Evolutionary conservation across 2,113 vertebrate genomes (phyloP).

Genomic region (Monopterus albus): DNA sequence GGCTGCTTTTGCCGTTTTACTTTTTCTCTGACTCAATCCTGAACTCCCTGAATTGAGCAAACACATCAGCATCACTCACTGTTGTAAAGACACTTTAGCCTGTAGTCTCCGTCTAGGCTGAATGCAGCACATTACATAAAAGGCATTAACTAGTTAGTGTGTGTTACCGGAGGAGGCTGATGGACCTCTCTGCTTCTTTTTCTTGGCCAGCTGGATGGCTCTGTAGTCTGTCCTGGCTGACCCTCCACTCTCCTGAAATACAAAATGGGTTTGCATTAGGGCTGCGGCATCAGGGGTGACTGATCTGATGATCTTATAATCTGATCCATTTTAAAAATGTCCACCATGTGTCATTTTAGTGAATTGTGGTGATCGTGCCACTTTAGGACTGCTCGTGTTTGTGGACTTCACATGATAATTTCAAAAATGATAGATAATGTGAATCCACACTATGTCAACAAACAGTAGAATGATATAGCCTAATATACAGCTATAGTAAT

Average conservation of each 20-base stretch:
- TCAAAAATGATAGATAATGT: too few relatives aligned
- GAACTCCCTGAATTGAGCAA: slow-evolving; percentile 70
- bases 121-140: background rate
- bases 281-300: too few relatives aligned
- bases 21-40: slow-evolving; percentile 82
- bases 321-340: too few relatives aligned
- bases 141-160: rapidly evolving
- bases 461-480: too few relatives aligned
- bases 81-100: background rate
- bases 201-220: slow-evolving; percentile 94
- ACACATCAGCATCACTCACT: background rate
- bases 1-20: slow-evolving; percentile 78
- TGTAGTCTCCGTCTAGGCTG: background rate
- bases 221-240: slow-evolving; percentile 96
- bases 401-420: too few relatives aligned
- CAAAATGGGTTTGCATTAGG: background rate
- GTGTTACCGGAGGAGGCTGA: slow-evolving; percentile 83
- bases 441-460: too few relatives aligned
- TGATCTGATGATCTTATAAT: too few relatives aligned
- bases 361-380: too few relatives aligned
- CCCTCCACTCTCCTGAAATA: slow-evolving; percentile 89
- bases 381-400: too few relatives aligned
- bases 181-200: slow-evolving; percentile 87
- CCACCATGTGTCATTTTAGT: too few relatives aligned
- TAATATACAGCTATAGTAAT: too few relatives aligned